phyloP scores from a whole-genome alignment of 2,113 vertebrate genomes.

The Bettongia penicillata region DNA sequence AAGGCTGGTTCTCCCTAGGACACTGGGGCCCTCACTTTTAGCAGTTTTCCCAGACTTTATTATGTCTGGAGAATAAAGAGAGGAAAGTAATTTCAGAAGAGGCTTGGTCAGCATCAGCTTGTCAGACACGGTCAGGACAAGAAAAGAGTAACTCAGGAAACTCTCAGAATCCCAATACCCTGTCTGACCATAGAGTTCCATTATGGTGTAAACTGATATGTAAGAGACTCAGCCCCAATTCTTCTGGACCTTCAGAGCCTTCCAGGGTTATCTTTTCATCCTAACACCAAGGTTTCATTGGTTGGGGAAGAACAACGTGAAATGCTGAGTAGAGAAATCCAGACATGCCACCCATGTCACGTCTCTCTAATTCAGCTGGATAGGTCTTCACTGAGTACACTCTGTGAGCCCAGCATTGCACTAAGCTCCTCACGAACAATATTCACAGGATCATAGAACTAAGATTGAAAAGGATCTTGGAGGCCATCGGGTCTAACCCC shows the following conservation, averaged over 20 bases:
- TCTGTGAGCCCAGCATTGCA: background rate
- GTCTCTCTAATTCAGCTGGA: fast-evolving
- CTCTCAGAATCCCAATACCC: background rate
- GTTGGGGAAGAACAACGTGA: background rate
- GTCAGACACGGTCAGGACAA: background rate
- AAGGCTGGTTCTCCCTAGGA: background rate
- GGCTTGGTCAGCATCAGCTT: background rate
- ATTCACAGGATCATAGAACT: background rate
- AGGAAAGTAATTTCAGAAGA: background rate
- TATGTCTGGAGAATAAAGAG: background rate
- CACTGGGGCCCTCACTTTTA: background rate
- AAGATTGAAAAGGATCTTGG: background rate
- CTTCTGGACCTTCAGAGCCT: background rate
- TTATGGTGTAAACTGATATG: too few species aligned
- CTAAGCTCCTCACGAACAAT: background rate
- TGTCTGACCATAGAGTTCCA: background rate
- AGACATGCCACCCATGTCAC: background rate
- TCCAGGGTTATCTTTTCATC: background rate
- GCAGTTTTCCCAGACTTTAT: background rate
- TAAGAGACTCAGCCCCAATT: background rate
- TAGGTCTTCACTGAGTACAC: background rate
- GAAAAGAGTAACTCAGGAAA: background rate
- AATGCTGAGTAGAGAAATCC: background rate
- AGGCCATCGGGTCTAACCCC: background rate
- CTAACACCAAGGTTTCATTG: background rate